Evolutionary conservation across 2,113 vertebrate genomes (phyloP), one percentile per base, ranked within the genome.

Genomic region (Percopsis transmontana): DNA sequence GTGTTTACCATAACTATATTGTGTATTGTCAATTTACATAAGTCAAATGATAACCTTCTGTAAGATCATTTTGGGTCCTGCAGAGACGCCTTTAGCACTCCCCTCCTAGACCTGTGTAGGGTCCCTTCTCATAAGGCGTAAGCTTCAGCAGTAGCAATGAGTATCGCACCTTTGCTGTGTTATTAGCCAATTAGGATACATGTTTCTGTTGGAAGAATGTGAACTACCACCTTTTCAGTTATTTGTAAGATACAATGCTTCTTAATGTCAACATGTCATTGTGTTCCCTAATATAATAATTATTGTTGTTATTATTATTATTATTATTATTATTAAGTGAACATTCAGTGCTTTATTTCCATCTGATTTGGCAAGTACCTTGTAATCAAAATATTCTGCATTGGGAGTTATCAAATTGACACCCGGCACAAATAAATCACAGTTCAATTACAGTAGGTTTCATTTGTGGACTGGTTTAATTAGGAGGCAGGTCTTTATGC

Each of bases 401-500:
- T 15, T 61, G 68, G 81, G 83, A 87, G 68, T 78, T 79, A 71
- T 68, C 63, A 75, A 87, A 90, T 61, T 79, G 74, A 75, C 81
- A 81, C 51, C 62, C 68, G 68, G 65, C 62, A 58, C 18, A 38
- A 72, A 76, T 70, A 44, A 86, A 88, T 89, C 82, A 82, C 78
- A 85, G 84, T 88, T 87, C 65, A 89, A 84, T 86, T 85, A 83
- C 40, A 57, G 53, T 62, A 60, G 48, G 58, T 86, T 86, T 83
- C 57, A 84, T 88, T 87, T 84, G 66, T 74, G 67, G n/a, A 50
- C 67, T 57, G 62, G 79, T 77, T 88, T 87, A 81, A 89, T 90
- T 89, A 88, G 58, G 65, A 74, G 67, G 62, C 56, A 40, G 63
- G 53, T 76, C 77, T 75, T 65, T 27, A 39, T 14, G 62, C 39